These are phyloP conservation scores for Ennomos fuscantarius DNA, from an alignment of 2,888 invertebrate species.

Conservation along the genomic window DNA sequence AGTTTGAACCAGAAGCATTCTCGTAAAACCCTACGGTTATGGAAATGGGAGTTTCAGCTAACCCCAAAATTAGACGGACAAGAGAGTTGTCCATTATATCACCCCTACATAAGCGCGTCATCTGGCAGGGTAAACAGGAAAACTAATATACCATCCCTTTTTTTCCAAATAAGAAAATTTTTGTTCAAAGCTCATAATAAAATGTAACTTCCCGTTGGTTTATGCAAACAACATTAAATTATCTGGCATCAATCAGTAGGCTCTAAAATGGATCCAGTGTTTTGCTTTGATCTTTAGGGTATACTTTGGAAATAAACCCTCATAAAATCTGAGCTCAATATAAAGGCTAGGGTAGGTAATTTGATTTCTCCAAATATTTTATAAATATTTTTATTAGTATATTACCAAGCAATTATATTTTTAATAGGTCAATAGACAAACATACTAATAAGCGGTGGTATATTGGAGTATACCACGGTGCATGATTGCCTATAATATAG, in stretches of 20 bases:
- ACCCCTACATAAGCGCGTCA: constrained; percentile 35
- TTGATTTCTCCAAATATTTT: constrained; percentile 1
- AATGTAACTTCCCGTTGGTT: constrained; percentile 35
- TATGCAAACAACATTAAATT: constrained; percentile 32
- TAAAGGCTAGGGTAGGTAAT: constrained; percentile 1
- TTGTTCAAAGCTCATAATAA: constrained; percentile 37
- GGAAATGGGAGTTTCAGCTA: constrained; percentile 21
- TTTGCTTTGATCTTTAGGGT: constrained; percentile 23
- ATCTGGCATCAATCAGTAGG: constrained; percentile 28
- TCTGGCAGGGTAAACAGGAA: constrained; percentile 43
- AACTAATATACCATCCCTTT: constrained; percentile 35
- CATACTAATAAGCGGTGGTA: no score
- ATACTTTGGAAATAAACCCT: constrained; percentile 11
- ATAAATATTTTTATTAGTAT: neutral
- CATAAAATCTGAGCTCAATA: constrained; percentile 17
- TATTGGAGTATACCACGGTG: no score
- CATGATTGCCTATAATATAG: no score
- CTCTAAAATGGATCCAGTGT: constrained; percentile 19
- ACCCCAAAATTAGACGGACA: constrained; percentile 39
- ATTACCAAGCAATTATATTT: no score
- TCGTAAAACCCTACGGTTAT: constrained; percentile 31
- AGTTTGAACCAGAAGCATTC: constrained; percentile 28
- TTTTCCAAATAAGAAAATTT: constrained; percentile 37
- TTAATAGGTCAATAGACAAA: no score
- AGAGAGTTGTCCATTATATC: constrained; percentile 35